Evolutionary conservation across 1,140 invertebrate species (phyloP), one percentile per base, ranked within the genome.

Genomic region (Aphis gossypii): DNA sequence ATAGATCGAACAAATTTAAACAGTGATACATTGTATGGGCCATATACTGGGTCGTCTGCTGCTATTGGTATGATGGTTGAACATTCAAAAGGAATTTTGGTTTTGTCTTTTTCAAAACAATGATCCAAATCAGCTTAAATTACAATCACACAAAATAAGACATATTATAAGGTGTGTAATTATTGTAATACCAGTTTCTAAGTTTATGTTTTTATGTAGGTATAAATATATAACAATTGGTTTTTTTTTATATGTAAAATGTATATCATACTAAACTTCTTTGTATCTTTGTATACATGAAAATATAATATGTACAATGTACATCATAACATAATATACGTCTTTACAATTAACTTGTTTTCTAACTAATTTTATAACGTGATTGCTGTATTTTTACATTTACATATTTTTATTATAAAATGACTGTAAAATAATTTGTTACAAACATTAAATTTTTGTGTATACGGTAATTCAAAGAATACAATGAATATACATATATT

Each of bases 1-100:
- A 8, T 38, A 0, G 90, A 92, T 38, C 90, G 68, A 23, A 92
- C 90, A 44, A 92, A 92, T 83, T 92, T 92, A 41, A 92, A 92
- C 8, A 92, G 90, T 11, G 90, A 38, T n/a, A 92, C 90, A n/a
- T 92, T 92, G 20, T 83, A 92, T 25, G 7, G 60, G 8, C 68
- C 21, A 21, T 83, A 92, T 18, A 83, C 35, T n/a, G 90, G 90
- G 68, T 92, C 90, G 4, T 92, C 90, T 38, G 48, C 18, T 11
- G 90, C 25, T 51, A 92, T 92, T 0, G 21, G 4, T 83, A 92
- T 83, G 35, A 21, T 21, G 18, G 60, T 18, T 25, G 1, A 0
- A 44, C 90, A 92, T 83, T 92, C 90, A 8, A n/a, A 38, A 1
- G 90, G 90, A 46, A 83, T 83, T 92, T 83, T 92, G 3, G 68